These are phyloP conservation scores for Hemitrygon akajei DNA, from an alignment of 2,797 vertebrate genomes.

Conservation along the genomic window DNA sequence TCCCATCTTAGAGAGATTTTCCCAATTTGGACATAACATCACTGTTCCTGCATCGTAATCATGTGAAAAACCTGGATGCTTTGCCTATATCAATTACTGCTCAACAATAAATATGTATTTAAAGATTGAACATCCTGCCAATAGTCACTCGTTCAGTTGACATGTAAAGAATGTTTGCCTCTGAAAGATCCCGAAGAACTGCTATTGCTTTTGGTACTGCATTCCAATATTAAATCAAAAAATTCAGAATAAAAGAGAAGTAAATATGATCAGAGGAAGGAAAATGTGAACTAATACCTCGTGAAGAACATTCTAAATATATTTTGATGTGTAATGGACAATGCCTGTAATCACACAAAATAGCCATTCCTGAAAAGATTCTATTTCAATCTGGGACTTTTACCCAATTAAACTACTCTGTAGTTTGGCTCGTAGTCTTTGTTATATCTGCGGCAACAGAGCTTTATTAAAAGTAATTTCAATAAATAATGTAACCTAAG, in stretches of 20 bases:
- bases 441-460: not conserved
- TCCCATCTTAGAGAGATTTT: not conserved
- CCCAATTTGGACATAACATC: constrained; percentile 3
- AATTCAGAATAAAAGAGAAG: not conserved
- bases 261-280: not conserved
- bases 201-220: not conserved
- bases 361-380: not conserved
- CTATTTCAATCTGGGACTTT: not conserved
- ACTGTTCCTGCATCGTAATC: not conserved
- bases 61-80: not conserved
- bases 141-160: not conserved
- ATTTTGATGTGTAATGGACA: not conserved
- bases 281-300: not conserved
- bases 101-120: not conserved
- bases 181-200: not conserved
- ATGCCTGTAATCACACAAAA: not conserved
- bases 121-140: not conserved
- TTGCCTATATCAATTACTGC: not conserved
- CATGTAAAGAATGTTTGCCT: not conserved
- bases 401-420: not conserved
- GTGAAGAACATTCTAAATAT: not conserved
- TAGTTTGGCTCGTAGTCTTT: not conserved
- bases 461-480: not conserved
- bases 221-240: not conserved
- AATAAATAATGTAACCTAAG: not conserved